Conservation (phyloP, 2,888 invertebrate genomes). For the Drosophila greeni region DNA sequence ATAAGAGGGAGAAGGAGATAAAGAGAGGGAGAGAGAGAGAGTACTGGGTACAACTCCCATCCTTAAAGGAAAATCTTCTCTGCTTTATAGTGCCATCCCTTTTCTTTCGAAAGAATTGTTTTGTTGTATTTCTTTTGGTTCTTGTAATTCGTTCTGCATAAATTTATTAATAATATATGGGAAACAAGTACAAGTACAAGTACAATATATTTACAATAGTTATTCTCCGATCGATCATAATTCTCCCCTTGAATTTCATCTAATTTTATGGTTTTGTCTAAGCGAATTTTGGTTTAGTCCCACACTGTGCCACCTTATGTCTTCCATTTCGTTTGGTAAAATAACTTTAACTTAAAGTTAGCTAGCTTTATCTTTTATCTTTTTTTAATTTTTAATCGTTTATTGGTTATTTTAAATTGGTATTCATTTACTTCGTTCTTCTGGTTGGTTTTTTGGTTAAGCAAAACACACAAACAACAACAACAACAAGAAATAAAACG, state of each 20-base stretch:
- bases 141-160: constrained; percentile 35
- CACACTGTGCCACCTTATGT: constrained; percentile 8
- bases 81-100: constrained; percentile 9
- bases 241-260: constrained; percentile 19
- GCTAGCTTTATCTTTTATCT: constrained; percentile 16
- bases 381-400: constrained; percentile 5
- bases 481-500: constrained; percentile 40
- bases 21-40: background rate
- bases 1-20: background rate
- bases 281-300: constrained; percentile 48
- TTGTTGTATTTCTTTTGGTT: constrained; percentile 2
- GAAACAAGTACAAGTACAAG: constrained; percentile 63
- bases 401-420: constrained; percentile 15
- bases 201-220: constrained; percentile 71
- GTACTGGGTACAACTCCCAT: too few relatives aligned
- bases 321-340: constrained; percentile 26
- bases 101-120: constrained; percentile 6
- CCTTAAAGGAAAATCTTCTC: too few relatives aligned
- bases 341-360: constrained; percentile 27
- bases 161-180: constrained; percentile 44
- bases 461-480: constrained; percentile 29
- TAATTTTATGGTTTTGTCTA: constrained; percentile 30
- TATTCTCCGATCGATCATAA: constrained; percentile 7
- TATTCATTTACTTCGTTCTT: constrained; percentile 9
- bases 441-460: constrained; percentile 24